Evolutionary conservation across 1,140 invertebrate genomes (phyloP).

Genomic region (Teleogryllus occipitalis): DNA sequence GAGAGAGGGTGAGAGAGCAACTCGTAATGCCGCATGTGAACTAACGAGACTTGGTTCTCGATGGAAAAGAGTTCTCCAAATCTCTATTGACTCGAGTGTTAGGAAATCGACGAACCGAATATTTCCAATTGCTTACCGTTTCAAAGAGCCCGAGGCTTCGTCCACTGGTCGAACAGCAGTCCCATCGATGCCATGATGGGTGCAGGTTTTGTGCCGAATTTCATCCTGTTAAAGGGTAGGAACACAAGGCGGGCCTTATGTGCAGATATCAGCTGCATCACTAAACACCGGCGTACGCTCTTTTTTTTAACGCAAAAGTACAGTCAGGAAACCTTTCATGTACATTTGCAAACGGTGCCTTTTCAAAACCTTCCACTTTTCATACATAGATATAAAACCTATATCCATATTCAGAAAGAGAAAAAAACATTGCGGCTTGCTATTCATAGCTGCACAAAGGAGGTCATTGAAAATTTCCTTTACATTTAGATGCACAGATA

Average conservation of each 20-base stretch:
- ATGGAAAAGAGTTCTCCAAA: neutral
- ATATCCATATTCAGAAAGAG: neutral
- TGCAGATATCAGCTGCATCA: neutral
- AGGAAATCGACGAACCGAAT: neutral
- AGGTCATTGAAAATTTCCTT: neutral
- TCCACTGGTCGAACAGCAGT: neutral
- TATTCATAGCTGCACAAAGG: neutral
- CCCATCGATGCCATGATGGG: neutral
- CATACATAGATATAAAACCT: neutral
- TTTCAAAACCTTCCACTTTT: neutral
- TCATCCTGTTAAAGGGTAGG: neutral
- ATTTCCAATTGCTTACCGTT: neutral
- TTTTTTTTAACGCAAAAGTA: neutral
- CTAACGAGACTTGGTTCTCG: too few relatives aligned
- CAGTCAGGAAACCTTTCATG: neutral
- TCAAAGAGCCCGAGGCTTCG: neutral
- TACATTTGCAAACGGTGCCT: neutral
- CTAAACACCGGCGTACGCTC: neutral
- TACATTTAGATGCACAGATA: neutral
- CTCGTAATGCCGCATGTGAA: too few relatives aligned
- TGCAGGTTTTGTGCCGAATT: neutral
- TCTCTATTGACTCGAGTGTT: neutral
- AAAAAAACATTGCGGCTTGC: neutral
- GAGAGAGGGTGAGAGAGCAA: too few relatives aligned
- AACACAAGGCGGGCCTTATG: neutral